Conservation (phyloP, 2,113 vertebrate genomes). For the Anseranas semipalmata region DNA sequence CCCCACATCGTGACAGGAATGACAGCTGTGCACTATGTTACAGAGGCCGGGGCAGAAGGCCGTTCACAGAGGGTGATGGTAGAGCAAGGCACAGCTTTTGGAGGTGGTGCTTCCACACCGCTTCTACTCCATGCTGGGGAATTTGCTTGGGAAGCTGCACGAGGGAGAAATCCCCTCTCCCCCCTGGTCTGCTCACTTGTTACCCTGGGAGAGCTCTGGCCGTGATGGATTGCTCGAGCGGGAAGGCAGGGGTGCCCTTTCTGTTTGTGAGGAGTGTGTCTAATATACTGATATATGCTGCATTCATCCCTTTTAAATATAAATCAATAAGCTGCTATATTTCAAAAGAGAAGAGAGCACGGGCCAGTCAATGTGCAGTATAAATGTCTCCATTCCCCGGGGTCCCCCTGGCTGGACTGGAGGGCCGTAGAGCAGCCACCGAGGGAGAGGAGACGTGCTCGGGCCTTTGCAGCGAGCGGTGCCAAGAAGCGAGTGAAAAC, state of each 20-base stretch:
- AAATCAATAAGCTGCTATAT: conserved; percentile 66
- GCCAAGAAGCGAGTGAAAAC: not conserved
- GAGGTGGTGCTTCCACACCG: not conserved
- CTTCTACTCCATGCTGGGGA: rapidly evolving
- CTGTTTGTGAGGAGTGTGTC: conserved; percentile 58
- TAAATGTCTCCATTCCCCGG: conserved; percentile 43
- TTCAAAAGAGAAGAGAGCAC: conserved; percentile 21
- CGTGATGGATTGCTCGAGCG: conserved; percentile 38
- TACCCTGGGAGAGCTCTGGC: not conserved
- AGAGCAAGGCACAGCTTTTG: rapidly evolving
- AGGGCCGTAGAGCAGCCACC: not conserved
- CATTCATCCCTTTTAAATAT: conserved; percentile 63
- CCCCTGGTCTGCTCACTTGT: not conserved
- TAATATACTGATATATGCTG: conserved; percentile 66
- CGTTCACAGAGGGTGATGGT: not conserved
- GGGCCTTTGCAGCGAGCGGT: not conserved
- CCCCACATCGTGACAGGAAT: rapidly evolving
- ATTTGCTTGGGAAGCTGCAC: not conserved
- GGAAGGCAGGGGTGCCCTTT: conserved; percentile 45
- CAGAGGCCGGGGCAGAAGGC: not conserved
- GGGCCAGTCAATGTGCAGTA: not conserved
- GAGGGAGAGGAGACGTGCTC: not conserved
- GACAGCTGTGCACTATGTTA: not conserved
- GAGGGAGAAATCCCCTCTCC: not conserved
- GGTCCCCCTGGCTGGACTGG: not conserved